phyloP scores from a whole-genome alignment of 2,888 invertebrate genomes.

The Idaea aversata region DNA sequence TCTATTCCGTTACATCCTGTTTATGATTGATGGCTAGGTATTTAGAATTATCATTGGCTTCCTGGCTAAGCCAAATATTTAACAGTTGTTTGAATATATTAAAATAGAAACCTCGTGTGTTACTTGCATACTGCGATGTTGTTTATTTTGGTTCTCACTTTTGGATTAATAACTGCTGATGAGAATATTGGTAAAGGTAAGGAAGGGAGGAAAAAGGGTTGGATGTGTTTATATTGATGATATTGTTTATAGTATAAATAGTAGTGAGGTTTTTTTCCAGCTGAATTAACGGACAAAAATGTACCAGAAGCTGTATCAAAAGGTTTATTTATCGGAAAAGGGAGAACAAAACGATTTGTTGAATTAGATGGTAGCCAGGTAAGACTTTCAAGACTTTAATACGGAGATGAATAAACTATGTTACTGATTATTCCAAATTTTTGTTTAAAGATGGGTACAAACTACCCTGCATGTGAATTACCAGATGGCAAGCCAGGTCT shows the following conservation, averaged over 20 bases:
- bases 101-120: neutral
- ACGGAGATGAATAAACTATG: neutral
- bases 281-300: constrained; percentile 43
- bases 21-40: neutral
- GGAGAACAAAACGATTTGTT: constrained; percentile 60
- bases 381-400: constrained; percentile 11
- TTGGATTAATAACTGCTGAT: neutral
- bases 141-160: neutral
- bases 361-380: constrained; percentile 57
- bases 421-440: too few relatives aligned
- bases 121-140: neutral
- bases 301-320: constrained; percentile 53
- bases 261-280: constrained; percentile 31
- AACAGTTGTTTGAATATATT: neutral
- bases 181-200: neutral
- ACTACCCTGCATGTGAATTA: constrained; percentile 82
- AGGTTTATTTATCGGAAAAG: constrained; percentile 47
- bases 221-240: constrained; percentile 20
- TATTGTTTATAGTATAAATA: constrained; percentile 3
- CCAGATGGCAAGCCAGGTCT: constrained; percentile 82
- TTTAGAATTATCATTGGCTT: neutral
- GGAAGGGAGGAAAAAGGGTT: neutral
- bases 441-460: neutral
- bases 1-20: neutral
- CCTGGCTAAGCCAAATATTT: neutral